These are phyloP conservation scores for Mobula hypostoma DNA, from an alignment of 2,113 vertebrate species.

Conservation along the genomic window DNA sequence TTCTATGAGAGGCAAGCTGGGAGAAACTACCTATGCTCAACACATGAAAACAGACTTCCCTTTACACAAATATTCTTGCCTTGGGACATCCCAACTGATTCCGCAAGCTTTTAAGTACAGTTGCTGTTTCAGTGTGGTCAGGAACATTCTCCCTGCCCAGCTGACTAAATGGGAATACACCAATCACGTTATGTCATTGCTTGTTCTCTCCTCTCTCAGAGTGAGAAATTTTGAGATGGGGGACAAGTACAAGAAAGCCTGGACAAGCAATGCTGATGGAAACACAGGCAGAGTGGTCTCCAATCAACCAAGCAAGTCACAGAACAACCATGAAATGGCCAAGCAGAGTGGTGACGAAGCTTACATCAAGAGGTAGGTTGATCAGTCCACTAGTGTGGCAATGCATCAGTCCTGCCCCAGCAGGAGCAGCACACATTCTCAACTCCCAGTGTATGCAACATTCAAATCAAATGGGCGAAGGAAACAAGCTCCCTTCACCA, in stretches of 20 bases:
- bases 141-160: neutral
- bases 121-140: neutral
- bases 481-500: neutral
- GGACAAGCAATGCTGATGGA: constrained; percentile 53
- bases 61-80: neutral
- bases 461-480: neutral
- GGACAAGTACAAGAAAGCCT: constrained; percentile 74
- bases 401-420: neutral
- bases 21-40: neutral
- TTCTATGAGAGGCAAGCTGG: neutral
- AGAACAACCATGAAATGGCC: constrained; percentile 50
- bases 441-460: neutral
- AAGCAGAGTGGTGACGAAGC: constrained; percentile 55
- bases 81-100: neutral
- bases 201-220: constrained; percentile 49
- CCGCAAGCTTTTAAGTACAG: neutral
- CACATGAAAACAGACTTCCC: neutral
- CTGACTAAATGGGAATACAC: neutral
- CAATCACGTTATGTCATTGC: neutral
- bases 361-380: constrained; percentile 67
- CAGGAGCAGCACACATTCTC: neutral
- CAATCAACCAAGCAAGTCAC: constrained; percentile 64
- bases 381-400: neutral
- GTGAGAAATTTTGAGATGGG: constrained; percentile 75
- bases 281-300: constrained; percentile 60